phyloP scores from a whole-genome alignment of 2,888 invertebrate species.

The Dasysyrphus tricinctus region DNA sequence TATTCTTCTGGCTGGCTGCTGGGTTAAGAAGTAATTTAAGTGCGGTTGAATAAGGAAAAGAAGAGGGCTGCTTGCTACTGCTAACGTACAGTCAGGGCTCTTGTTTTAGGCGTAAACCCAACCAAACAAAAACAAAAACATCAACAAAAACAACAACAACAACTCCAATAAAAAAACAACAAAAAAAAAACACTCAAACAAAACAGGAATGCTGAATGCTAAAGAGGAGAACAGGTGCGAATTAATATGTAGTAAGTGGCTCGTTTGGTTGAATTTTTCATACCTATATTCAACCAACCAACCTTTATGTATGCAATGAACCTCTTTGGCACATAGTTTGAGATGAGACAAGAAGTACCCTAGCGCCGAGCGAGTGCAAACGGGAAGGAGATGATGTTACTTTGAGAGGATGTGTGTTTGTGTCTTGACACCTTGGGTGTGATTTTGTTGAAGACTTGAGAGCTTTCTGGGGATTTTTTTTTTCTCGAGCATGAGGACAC shows the following conservation, averaged over 20 bases:
- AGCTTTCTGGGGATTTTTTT: constrained; percentile 15
- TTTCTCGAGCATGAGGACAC: constrained; percentile 9
- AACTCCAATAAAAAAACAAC: background rate
- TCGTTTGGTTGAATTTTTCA: constrained; percentile 75
- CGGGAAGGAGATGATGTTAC: constrained; percentile 50
- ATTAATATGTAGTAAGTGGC: constrained; percentile 75
- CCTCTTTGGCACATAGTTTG: constrained; percentile 73
- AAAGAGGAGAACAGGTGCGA: constrained; percentile 71
- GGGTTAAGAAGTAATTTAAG: constrained; percentile 73
- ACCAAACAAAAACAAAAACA: background rate
- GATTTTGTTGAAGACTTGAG: constrained; percentile 54
- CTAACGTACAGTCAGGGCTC: background rate
- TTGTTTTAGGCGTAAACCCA: constrained; percentile 4
- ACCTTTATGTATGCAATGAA: constrained; percentile 75
- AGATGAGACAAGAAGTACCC: constrained; percentile 4
- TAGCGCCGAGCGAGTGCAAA: too few species aligned
- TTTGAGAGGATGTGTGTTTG: constrained; percentile 56
- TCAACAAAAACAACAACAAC: constrained; percentile 2
- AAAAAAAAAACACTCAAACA: background rate
- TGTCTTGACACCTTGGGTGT: constrained; percentile 69
- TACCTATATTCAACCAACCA: constrained; percentile 15
- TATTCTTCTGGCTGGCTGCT: constrained; percentile 44
- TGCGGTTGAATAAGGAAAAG: constrained; percentile 29
- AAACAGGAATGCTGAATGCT: constrained; percentile 24
- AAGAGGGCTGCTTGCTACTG: background rate